Conservation (phyloP, 2,797 vertebrate species). For the Catostomus latipinnis region DNA sequence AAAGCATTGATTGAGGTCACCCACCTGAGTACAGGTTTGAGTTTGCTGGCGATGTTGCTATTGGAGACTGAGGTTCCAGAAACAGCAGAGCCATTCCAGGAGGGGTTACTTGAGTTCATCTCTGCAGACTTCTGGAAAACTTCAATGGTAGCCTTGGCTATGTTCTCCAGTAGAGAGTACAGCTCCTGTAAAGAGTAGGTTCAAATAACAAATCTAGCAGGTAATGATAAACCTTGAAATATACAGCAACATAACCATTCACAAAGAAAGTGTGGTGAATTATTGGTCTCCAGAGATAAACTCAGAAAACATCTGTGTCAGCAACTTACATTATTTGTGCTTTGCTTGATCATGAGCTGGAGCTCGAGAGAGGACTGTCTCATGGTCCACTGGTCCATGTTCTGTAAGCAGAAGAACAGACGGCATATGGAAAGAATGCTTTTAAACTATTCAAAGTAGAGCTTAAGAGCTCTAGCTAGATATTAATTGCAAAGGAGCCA, state of each 20-base stretch:
- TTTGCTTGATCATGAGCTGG: constrained; percentile 99
- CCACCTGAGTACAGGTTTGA: constrained; percentile 95
- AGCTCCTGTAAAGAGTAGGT: constrained; percentile 81
- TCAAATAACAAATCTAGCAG: constrained; percentile 5
- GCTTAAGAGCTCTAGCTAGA: background rate
- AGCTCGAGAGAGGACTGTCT: constrained; percentile 96
- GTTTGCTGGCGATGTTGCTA: constrained; percentile 85
- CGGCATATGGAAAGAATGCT: constrained; percentile 10
- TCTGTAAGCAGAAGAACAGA: constrained; percentile 74
- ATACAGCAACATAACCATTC: background rate
- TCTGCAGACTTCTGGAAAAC: constrained; percentile 99
- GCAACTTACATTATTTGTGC: constrained; percentile 87
- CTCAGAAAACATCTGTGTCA: too few relatives aligned
- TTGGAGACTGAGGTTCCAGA: constrained; percentile 82
- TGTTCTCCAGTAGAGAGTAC: constrained; percentile 96
- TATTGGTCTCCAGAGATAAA: background rate
- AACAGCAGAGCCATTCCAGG: constrained; percentile 79
- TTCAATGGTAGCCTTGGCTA: constrained; percentile 98
- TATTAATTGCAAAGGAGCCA: background rate
- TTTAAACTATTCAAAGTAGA: background rate
- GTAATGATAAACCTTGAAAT: background rate
- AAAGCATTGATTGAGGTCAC: constrained; percentile 34
- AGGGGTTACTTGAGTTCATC: constrained; percentile 88
- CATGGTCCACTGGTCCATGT: constrained; percentile 99
- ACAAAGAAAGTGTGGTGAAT: background rate